phyloP scores from a whole-genome alignment of 1,140 invertebrate species.

The Heliothis subflexa region DNA sequence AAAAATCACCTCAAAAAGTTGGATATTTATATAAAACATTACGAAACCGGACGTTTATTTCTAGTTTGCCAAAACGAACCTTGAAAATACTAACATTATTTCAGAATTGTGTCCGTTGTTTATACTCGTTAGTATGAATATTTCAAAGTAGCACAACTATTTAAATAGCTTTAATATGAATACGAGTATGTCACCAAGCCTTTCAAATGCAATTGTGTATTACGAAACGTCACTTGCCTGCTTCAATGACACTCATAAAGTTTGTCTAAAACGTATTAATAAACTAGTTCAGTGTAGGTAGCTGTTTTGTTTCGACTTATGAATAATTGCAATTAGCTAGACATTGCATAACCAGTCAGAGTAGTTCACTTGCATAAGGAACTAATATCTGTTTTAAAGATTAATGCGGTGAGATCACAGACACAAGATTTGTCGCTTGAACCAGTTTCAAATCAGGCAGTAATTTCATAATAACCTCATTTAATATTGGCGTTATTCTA shows the following conservation, averaged over 20 bases:
- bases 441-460: neutral
- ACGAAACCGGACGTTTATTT: too few species aligned
- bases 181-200: neutral
- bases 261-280: conserved; percentile 31
- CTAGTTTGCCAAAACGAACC: too few species aligned
- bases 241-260: conserved; percentile 23
- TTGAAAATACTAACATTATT: too few species aligned
- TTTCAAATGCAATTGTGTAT: conserved; percentile 1
- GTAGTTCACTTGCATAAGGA: conserved; percentile 5
- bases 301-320: conserved; percentile 19
- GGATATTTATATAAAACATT: too few species aligned
- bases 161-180: too few species aligned
- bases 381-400: neutral
- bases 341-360: conserved; percentile 11
- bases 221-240: neutral
- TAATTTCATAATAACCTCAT: too few species aligned
- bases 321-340: conserved; percentile 9
- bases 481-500: too few species aligned
- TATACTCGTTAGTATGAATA: too few species aligned
- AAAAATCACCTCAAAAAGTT: too few species aligned
- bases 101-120: too few species aligned
- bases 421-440: neutral
- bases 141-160: too few species aligned
- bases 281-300: conserved; percentile 27
- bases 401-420: neutral